These are phyloP conservation scores for Andricus quercusramuli DNA, from an alignment of 2,888 invertebrate species.

Conservation along the genomic window DNA sequence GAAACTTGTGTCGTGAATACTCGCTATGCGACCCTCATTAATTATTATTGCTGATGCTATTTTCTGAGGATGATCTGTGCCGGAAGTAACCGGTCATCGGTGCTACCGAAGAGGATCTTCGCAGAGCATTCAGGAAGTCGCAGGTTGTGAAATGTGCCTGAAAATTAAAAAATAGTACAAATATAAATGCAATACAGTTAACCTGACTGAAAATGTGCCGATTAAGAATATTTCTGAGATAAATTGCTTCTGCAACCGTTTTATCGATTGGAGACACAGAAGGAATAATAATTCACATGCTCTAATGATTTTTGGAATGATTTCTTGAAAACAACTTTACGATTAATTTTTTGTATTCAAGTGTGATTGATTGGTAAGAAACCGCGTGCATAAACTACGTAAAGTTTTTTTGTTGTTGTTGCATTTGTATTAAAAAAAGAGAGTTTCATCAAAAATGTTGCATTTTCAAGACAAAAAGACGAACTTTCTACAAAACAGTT, in stretches of 20 bases:
- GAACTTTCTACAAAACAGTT: too few species aligned
- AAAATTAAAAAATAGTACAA: neutral
- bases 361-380: too few species aligned
- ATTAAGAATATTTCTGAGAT: conserved; percentile 6
- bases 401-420: too few species aligned
- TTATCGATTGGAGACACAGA: conserved; percentile 17
- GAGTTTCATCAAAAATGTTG: too few species aligned
- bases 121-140: conserved; percentile 16
- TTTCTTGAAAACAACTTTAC: neutral
- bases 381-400: too few species aligned
- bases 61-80: conserved; percentile 2
- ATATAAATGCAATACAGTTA: neutral
- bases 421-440: too few species aligned
- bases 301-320: conserved; percentile 20
- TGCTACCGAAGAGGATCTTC: conserved; percentile 12
- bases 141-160: conserved; percentile 8
- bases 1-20: conserved; percentile 7
- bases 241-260: neutral
- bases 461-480: too few species aligned
- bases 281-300: conserved; percentile 27
- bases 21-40: conserved; percentile 14
- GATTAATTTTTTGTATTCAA: too few species aligned
- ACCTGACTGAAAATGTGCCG: neutral
- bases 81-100: conserved; percentile 27
- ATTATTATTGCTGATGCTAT: conserved; percentile 2